Evolutionary conservation across 2,113 vertebrate genomes (phyloP), one percentile per base, ranked within the genome.

Genomic region (Pseudopodoces humilis): DNA sequence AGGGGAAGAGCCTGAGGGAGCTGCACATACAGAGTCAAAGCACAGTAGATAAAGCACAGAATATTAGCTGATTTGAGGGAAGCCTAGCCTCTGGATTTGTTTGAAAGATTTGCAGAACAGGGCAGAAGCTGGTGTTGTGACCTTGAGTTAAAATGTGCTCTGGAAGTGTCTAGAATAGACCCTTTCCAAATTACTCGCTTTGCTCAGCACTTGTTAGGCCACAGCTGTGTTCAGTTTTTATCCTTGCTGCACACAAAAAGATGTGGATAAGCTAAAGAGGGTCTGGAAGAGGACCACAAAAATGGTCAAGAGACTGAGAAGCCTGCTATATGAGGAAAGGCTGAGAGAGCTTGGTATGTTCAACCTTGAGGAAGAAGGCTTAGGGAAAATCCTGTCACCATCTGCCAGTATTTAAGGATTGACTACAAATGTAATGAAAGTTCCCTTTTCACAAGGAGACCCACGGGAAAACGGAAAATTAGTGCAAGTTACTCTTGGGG

Each of bases 1-100:
- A 39, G 25, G 3, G 9, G 7, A 19, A 7, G 23, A 47, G 41
- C 28, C 28, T 37, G 39, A 68, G 23, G 20, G 7, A 84, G 12
- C 46, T 62, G 49, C 24, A 23, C 2, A 1, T 21, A 27, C 0
- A 0, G 18, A 55, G 44, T 23, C 9, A 58, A 74, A 84, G n/a
- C 33, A 18, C 44, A 19, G 8, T 72, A 30, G 37, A 37, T 37
- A 37, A 37, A 37, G 37, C 37, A 59, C 52, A 19, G 39, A 59
- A 13, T 44, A 41, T 0, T 52, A 35, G 2, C 21, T 84, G 20
- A 25, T 46, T 60, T 15, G 25, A 46, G 52, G 76, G 28, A 84
- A 58, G 27, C 30, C 22, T 20, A 0, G 0, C 63, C 11, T 74
- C 28, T 37, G 46, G 13, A 19, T 78, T 70, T 4, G 1, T 75